Conservation (phyloP, 2,888 invertebrate genomes). For the Tetanocera ferruginea region DNA sequence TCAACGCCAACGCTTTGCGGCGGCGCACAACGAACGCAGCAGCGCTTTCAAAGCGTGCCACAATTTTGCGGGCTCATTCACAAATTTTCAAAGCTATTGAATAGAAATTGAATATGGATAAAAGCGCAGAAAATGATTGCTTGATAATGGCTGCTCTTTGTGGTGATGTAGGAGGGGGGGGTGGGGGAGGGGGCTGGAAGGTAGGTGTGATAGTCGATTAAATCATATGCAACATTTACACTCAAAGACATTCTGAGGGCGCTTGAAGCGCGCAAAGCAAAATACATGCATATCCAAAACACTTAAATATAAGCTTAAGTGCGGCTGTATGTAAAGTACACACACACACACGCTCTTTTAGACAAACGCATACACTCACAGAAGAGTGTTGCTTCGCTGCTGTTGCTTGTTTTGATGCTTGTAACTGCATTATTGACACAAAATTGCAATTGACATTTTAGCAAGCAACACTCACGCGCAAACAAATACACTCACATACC, state of each 20-base stretch:
- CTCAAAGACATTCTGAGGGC: neutral
- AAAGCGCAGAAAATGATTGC: neutral
- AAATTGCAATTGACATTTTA: conserved; percentile 33
- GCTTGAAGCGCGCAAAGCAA: neutral
- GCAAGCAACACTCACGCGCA: neutral
- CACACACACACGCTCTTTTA: neutral
- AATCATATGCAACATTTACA: neutral
- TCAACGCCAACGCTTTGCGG: neutral
- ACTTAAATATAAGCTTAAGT: neutral
- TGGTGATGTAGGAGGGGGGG: no score
- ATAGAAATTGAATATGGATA: neutral
- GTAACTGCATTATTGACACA: conserved; percentile 30
- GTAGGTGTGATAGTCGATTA: neutral
- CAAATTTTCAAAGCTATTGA: neutral
- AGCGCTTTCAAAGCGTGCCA: neutral
- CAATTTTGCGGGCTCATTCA: neutral
- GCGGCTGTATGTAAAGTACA: neutral
- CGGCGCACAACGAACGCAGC: neutral
- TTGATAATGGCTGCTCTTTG: neutral
- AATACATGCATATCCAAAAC: neutral
- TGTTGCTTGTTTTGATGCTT: conserved; percentile 10
- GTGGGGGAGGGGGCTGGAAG: neutral
- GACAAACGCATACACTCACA: neutral
- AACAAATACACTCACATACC: neutral
- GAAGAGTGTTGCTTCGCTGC: no score